Conservation (phyloP, 2,113 vertebrate species). For the Suncus etruscus region DNA sequence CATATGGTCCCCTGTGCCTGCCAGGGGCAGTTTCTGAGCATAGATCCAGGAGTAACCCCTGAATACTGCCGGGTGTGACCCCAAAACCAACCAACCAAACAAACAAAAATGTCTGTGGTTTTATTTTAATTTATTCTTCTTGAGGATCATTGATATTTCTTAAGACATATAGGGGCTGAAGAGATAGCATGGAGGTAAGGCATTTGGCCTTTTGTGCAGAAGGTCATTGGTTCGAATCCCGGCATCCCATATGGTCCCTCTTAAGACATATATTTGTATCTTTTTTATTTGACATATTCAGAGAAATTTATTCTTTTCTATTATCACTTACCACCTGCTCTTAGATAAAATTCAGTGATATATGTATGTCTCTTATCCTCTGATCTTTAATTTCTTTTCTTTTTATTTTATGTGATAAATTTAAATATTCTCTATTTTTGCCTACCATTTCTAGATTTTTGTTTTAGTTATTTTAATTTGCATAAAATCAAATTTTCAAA, state of each 20-base stretch:
- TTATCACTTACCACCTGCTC: not conserved
- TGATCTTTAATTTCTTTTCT: not conserved
- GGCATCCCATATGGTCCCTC: too few species aligned
- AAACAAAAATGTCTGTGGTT: not conserved
- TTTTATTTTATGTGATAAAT: not conserved
- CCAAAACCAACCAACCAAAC: too few species aligned
- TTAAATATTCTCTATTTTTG: constrained; percentile 11
- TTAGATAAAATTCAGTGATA: not conserved
- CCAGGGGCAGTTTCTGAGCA: too few species aligned
- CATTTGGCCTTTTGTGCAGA: too few species aligned
- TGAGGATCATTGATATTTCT: not conserved
- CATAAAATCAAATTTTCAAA: constrained; percentile 1
- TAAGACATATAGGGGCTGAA: not conserved
- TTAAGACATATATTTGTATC: not conserved
- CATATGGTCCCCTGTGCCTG: too few species aligned
- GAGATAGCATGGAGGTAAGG: too few species aligned
- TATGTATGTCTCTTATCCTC: not conserved
- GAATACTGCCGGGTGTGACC: too few species aligned
- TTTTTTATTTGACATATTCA: constrained; percentile 49
- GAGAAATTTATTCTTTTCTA: not conserved
- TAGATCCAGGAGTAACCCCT: too few species aligned
- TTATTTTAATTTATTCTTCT: constrained; percentile 4
- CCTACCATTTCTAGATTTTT: constrained; percentile 39
- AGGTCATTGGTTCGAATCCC: too few species aligned
- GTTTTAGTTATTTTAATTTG: constrained; percentile 24